Base-by-base conservation (phyloP, 2,113 vertebrate genomes). In the Abramis brama region DNA sequence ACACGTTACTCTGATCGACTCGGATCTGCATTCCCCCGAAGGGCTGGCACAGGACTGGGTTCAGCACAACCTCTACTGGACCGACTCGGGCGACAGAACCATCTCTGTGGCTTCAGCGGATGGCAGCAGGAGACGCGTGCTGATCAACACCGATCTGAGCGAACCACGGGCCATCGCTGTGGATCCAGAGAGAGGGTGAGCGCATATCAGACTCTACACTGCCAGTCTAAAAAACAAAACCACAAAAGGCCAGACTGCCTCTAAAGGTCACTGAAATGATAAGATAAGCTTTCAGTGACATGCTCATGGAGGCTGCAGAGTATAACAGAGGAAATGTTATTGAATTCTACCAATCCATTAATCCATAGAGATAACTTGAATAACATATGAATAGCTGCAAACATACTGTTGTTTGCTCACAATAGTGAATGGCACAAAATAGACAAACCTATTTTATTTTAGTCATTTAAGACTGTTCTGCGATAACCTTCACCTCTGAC, bases 21-120 rank as follows among this genome's bases (percentile, higher is more conserved):
- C 94, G 36, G 94, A 95, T 77, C 94, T 99, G 82, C 95, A 97
- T 88, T 97, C 97, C 6, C 98, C 98, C 0, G 97, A 97, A 90
- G 97, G 98, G 21, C 93, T 99, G 91, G 98, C 98, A 0, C 93
- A 99, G 78, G 98, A 99, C 93, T 99, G 98, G 98, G 95, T 99
- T 50, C 98, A 99, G 59, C 97, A 97, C 93, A 98, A 99, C 89
- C 95, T 99, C 91, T 99, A 99, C 93, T 99, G 98, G 98, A 96
- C 97, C 0, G 98, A 99, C 92, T 99, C 98, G 0, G 97, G 97
- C 8, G 96, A 97, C 89, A 97, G 98, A 86, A 97, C 96, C 90
- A 96, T 99, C 93, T 98, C 97, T 0, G 97, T 99, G 90, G 96
- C 97, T 86, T 98, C 97, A 0, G 93, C 94, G 5, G 97, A 98